A percentile compares a stretch with the other conserved stretches of the same genome.
Evolutionary conservation across 2,113 vertebrate species (phyloP).

Genomic region (Stigmatopora argus): DNA sequence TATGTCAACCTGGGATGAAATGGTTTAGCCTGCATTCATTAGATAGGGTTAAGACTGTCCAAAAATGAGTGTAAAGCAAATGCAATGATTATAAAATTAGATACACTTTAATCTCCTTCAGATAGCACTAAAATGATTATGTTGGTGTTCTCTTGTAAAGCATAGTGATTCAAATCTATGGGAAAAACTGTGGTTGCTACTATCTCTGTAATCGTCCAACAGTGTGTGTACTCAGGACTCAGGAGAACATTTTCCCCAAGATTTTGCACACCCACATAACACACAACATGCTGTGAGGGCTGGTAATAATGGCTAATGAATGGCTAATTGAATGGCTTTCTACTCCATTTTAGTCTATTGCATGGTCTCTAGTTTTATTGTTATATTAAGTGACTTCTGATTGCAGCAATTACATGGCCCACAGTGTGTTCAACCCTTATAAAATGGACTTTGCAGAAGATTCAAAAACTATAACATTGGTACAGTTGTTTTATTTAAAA

Average conservation of each 20-base stretch:
- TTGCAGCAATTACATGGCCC: background rate
- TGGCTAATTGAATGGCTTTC: conserved; percentile 2
- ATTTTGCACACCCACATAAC: background rate
- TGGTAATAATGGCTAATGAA: background rate
- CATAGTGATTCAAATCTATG: background rate
- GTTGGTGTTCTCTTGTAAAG: background rate
- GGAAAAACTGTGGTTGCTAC: background rate
- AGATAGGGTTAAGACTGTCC: background rate
- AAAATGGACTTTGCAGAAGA: background rate
- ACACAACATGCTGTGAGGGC: background rate
- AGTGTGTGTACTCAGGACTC: background rate
- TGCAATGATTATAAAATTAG: too few relatives aligned
- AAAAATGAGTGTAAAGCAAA: too few relatives aligned
- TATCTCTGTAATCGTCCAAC: background rate
- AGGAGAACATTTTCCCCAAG: background rate
- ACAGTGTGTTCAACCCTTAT: background rate
- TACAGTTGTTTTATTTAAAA: background rate
- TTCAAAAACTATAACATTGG: background rate
- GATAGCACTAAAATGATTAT: background rate
- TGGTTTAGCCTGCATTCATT: conserved; percentile 7
- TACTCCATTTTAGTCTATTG: background rate
- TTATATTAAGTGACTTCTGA: background rate
- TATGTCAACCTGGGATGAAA: conserved; percentile 19
- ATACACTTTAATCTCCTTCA: too few relatives aligned
- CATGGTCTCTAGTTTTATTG: conserved; percentile 1